Conservation (phyloP, 2,113 vertebrate genomes). For the Neodontobutis hainanensis region DNA sequence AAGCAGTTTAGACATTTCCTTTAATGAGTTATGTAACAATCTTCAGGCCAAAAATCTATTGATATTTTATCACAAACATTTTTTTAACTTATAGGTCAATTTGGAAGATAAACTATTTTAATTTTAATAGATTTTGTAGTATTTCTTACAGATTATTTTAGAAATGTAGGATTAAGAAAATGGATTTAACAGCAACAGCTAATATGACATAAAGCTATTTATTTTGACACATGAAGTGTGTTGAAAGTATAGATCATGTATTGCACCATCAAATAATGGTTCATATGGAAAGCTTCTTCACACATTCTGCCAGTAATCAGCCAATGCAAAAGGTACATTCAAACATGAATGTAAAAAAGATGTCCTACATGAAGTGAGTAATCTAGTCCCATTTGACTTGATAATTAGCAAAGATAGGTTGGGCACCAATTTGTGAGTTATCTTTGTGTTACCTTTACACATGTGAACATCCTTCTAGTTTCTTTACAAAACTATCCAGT, state of each 20-base stretch:
- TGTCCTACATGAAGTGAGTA: no score
- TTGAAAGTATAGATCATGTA: not conserved
- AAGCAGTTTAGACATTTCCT: no score
- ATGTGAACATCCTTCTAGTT: conserved; percentile 15
- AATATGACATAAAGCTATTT: not conserved
- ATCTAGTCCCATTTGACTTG: no score
- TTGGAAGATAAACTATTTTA: no score
- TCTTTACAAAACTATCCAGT: conserved; percentile 7
- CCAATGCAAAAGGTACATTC: not conserved
- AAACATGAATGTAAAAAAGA: not conserved
- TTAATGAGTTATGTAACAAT: no score
- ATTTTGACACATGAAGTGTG: conserved; percentile 9
- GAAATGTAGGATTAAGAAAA: no score
- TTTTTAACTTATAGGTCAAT: no score
- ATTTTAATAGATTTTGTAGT: no score
- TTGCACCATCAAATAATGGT: not conserved
- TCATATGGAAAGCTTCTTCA: not conserved
- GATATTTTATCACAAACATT: no score
- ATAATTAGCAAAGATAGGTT: no score
- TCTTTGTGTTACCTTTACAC: not conserved
- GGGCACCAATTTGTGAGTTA: conserved; percentile 1
- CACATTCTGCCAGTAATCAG: not conserved
- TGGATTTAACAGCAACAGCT: not conserved
- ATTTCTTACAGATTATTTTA: no score
- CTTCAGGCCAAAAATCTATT: no score